These are phyloP conservation scores for Pachycephala philippinensis DNA, from an alignment of 2,113 vertebrate genomes.

Conservation along the genomic window DNA sequence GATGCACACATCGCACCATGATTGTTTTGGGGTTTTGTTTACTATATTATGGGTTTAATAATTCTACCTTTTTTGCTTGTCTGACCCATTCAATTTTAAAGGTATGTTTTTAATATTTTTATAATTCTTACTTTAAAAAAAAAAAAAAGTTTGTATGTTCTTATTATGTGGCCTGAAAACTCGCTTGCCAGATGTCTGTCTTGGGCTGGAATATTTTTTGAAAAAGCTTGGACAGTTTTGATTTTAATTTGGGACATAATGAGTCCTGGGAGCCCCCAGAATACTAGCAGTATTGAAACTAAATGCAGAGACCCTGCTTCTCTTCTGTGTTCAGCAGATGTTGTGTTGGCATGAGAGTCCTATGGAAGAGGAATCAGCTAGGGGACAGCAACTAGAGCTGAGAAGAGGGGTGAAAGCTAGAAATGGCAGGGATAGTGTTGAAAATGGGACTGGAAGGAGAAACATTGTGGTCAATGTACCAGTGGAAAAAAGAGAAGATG, in stretches of 20 bases:
- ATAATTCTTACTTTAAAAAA: background rate
- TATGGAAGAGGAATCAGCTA: background rate
- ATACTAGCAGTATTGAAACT: background rate
- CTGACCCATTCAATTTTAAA: background rate
- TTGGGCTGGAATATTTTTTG: background rate
- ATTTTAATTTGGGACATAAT: background rate
- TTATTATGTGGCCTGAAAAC: background rate
- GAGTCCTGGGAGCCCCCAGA: background rate
- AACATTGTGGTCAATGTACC: background rate
- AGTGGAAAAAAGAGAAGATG: background rate
- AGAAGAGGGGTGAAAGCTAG: background rate
- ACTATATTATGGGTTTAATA: background rate
- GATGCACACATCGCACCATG: background rate
- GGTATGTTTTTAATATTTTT: background rate
- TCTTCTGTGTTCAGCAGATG: background rate
- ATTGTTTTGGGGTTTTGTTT: background rate
- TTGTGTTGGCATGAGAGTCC: background rate
- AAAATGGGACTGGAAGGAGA: background rate
- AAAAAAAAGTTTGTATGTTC: background rate
- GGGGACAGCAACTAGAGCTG: background rate
- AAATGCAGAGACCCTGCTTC: background rate
- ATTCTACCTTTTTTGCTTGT: background rate
- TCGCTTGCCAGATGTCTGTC: background rate
- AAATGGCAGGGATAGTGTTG: background rate
- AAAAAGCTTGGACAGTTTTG: background rate